Evolutionary conservation across 2,113 vertebrate genomes (phyloP), one percentile per base, ranked within the genome.

Genomic region (Hypomesus transpacificus): DNA sequence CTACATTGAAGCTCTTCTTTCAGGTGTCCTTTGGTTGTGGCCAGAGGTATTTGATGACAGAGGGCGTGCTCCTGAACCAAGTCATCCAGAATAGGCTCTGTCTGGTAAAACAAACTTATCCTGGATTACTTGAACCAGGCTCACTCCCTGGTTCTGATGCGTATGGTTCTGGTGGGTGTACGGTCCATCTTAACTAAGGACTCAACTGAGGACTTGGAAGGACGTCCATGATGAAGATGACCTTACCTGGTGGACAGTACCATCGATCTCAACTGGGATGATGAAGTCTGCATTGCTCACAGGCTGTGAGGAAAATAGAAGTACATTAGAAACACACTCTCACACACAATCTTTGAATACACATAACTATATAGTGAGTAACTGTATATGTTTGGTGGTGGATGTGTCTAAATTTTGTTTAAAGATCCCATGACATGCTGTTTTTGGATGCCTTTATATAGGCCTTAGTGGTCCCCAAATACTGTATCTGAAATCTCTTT

Each of bases 81-180:
- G 96, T 97, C 93, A 95, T 95, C 95, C 77, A 90, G 96, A 97
- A 98, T 93, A 98, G 95, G 97, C 95, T 96, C 90, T 92, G 82
- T 87, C 91, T 88, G 86, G 88, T 86, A 92, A 89, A 84, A 92
- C 95, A 96, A 98, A 95, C 96, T 96, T 99, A 98, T 99, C 97
- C 97, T 99, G 97, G 96, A 99, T 98, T 98, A 99, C 97, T 99
- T 98, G 97, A 99, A 99, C 83, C 94, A 74, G 93, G 96, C 92
- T 77, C 91, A 87, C 75, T 88, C 92, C 94, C 82, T 66, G 52
- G 52, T 62, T 28, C 34, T 28, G 58, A 75, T 68, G 66, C 39
- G 7, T 34, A 34, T 7, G 4, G 31, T 7, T 46, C 39, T 46
- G 39, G 39, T 46, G 39, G 39, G 39, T 11, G 39, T 46, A 21